phyloP scores from a whole-genome alignment of 2,113 vertebrate species.

The Petrocephalus zakoni region DNA sequence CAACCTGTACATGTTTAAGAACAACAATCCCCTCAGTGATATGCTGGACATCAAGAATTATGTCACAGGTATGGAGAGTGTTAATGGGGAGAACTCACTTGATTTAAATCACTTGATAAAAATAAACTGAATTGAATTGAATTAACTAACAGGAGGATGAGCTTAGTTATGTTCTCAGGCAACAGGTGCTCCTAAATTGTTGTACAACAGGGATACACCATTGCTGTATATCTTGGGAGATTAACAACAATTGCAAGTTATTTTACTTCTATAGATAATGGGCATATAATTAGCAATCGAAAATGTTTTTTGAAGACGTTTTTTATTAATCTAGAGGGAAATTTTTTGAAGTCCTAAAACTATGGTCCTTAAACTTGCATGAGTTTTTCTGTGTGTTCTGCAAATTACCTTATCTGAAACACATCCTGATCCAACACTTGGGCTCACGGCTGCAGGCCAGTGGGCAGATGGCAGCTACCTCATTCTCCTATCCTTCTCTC shows the following conservation, averaged over 20 bases:
- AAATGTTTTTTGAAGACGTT: neutral
- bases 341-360: neutral
- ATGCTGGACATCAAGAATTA: slow-evolving; percentile 95
- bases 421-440: neutral
- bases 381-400: neutral
- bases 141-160: neutral
- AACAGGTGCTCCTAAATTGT: neutral
- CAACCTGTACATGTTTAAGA: slow-evolving; percentile 98
- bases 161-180: neutral
- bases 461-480: neutral
- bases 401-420: neutral
- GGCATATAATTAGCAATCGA: neutral
- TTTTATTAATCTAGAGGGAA: slow-evolving; percentile 17
- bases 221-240: neutral
- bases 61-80: slow-evolving; percentile 76
- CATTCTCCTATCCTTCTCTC: neutral
- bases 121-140: too few relatives aligned
- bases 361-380: neutral
- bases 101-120: too few relatives aligned
- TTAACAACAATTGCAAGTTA: neutral
- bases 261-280: neutral
- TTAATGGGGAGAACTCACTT: neutral
- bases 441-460: neutral
- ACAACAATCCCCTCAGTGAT: slow-evolving; percentile 97
- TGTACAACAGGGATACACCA: neutral